Base-by-base conservation (phyloP, 2,888 invertebrate genomes). In the Lysandra bellargus region DNA sequence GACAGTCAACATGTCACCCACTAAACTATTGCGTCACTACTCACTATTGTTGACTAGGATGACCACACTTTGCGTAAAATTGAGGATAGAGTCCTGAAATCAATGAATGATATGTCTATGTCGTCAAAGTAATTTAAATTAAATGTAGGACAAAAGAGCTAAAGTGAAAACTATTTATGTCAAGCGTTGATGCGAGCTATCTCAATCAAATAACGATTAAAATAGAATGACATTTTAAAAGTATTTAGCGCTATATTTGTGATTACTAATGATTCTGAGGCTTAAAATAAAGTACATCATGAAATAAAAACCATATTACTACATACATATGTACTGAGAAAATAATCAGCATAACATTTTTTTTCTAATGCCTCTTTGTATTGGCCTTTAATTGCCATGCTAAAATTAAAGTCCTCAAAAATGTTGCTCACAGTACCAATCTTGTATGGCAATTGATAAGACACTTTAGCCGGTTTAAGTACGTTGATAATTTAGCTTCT, bases 11-110 rank as follows among this genome's bases (percentile, higher is more conserved):
- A 88, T 91, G 92, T 92, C 92, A 90, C 91, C 88, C 86, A 89
- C 87, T 89, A 88, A 89, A 89, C 90, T 92, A 91, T 90, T 88
- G 90, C 92, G 90, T 92, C 91, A 92, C 81, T 80, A 69, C 33
- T 69, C 37, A 69, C 69, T 84, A 89, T 91, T 91, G 90, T 90
- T 85, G 80, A 83, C 86, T 90, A 89, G 87, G 87, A 88, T 86
- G 86, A 82, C 88, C 81, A 88, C 64, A 76, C 57, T 79, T 33
- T 1, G 33, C 14, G 7, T 6, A 37, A 14, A 69, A 69, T 14
- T 5, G 14, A 17, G 69, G 33, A 69, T 5, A 37, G 6, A 69
- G 69, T 37, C 33, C 69, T 33, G 5, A 69, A 33, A 33, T 30
- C 30, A 1, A 3, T 2, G 0, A 9, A 49, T 49, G 9, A 49